Evolutionary conservation across 37 sponge, comb jelly and placozoan species (phyloP).

Genomic region (Cladorhizidae sp.): DNA sequence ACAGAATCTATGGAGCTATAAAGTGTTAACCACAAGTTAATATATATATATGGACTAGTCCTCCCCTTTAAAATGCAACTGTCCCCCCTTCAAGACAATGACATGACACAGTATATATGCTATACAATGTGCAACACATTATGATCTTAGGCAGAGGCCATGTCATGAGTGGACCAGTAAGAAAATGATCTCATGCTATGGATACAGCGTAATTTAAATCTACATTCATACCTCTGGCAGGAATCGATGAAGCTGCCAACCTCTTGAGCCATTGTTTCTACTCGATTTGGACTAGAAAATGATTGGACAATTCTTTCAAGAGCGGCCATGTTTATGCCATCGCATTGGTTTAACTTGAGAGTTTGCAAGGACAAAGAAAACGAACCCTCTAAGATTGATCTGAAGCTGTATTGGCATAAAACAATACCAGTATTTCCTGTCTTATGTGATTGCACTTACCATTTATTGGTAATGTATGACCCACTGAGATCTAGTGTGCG

Average conservation of each 20-base stretch:
- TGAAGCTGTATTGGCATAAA: background rate
- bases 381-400: background rate
- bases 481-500: conserved; percentile 4
- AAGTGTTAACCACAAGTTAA: too few relatives aligned
- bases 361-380: background rate
- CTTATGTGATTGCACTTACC: too few relatives aligned
- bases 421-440: background rate
- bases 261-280: conserved; percentile 1
- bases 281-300: background rate
- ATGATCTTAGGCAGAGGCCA: too few relatives aligned
- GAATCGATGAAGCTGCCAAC: background rate
- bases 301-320: background rate
- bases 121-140: too few relatives aligned
- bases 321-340: conserved; percentile 5
- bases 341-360: background rate
- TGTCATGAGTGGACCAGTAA: too few relatives aligned
- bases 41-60: too few relatives aligned
- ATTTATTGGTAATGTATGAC: background rate
- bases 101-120: too few relatives aligned
- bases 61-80: too few relatives aligned
- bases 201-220: too few relatives aligned
- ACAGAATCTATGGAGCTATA: too few relatives aligned
- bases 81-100: too few relatives aligned
- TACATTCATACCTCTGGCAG: background rate
- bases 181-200: too few relatives aligned